Conservation (phyloP, 2,888 invertebrate species). For the Drosophila mayaguana region DNA sequence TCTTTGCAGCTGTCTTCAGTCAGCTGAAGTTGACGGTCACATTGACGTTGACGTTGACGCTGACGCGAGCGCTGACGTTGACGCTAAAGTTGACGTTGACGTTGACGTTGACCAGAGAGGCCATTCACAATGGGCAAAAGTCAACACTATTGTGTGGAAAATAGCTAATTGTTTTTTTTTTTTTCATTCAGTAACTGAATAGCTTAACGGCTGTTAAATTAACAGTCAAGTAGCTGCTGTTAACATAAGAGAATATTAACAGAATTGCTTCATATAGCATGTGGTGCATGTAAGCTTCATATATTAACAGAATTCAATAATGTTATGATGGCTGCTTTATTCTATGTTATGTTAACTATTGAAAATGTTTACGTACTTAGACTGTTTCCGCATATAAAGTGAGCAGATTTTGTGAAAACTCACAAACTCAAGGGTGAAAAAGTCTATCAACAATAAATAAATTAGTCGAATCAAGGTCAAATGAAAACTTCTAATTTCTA, state of each 20-base stretch:
- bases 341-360: neutral
- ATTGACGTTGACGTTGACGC: conserved; percentile 23
- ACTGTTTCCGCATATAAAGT: neutral
- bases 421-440: too few relatives aligned
- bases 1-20: conserved; percentile 32
- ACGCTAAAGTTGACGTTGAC: conserved; percentile 11
- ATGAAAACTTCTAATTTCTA: neutral
- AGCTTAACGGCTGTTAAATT: conserved; percentile 1
- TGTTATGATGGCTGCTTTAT: neutral
- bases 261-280: too few relatives aligned
- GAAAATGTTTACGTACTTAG: neutral
- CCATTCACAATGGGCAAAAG: conserved; percentile 10
- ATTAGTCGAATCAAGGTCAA: neutral
- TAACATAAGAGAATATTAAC: too few relatives aligned
- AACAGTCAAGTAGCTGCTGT: neutral
- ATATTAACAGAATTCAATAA: neutral
- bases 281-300: neutral
- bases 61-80: conserved; percentile 12
- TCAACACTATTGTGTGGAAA: neutral
- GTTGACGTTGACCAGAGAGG: conserved; percentile 45
- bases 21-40: conserved; percentile 40
- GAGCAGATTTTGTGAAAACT: neutral
- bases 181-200: neutral
- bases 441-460: neutral
- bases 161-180: conserved; percentile 3